These are phyloP conservation scores for Philotrypesis tridentata DNA, from an alignment of 1,140 invertebrate species.

Conservation along the genomic window DNA sequence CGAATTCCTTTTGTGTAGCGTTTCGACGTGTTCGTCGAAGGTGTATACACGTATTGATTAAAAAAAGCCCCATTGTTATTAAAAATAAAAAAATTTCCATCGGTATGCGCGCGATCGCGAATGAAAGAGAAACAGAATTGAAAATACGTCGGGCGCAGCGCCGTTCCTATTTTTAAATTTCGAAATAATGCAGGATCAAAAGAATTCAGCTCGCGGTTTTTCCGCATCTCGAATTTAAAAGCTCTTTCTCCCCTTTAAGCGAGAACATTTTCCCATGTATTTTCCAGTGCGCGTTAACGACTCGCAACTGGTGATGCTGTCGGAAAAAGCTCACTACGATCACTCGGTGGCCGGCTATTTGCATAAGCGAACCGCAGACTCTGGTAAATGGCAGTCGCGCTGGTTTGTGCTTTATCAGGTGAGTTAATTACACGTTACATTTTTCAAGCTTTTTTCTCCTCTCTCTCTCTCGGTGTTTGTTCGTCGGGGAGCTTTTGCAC, in stretches of 20 bases:
- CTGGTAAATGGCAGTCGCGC: constrained; percentile 90
- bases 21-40: no score
- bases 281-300: constrained; percentile 85
- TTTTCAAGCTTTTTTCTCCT: neutral
- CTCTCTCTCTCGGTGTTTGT: constrained; percentile 28
- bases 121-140: no score
- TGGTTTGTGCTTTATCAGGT: constrained; percentile 95
- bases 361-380: constrained; percentile 90
- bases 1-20: no score
- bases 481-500: neutral
- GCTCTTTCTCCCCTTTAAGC: neutral
- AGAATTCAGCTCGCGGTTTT: no score
- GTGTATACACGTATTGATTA: no score
- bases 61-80: no score
- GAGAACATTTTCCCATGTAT: neutral
- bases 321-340: constrained; percentile 88
- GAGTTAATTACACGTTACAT: constrained; percentile 42
- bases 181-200: no score
- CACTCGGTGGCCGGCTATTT: constrained; percentile 85
- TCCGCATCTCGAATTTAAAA: neutral
- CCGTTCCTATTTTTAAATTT: no score
- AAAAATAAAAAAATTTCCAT: no score
- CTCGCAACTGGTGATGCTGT: constrained; percentile 86
- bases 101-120: no score
- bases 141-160: no score